Base-by-base conservation (phyloP, 1,140 invertebrate species). In the Babylonia areolata region DNA sequence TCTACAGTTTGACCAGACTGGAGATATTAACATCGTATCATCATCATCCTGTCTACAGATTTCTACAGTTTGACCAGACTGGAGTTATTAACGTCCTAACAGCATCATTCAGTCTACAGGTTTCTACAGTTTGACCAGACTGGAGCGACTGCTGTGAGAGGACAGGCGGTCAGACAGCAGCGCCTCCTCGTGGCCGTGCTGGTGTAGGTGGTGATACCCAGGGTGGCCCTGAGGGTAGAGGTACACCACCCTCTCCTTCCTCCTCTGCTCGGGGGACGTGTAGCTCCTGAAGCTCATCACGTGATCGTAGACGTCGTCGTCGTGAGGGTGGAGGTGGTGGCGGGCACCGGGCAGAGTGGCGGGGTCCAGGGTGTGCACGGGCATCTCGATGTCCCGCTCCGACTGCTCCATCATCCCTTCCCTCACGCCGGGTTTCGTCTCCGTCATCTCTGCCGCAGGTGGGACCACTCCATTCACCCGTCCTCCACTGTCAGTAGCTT, bases 231-330 rank as follows among this genome's bases (percentile, higher is more conserved):
- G 23, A 35, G 33, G 81, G 33, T 40, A 64, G 3, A 73, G 39
- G 82, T 46, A 71, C 17, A 46, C 39, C n/a, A 71, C 40, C n/a
- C 40, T 84, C n/a, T 71, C 37, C 23, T n/a, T 71, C 64, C 69
- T 73, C 23, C 20, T 28, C 58, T 69, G 58, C 35, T 9, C 35
- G 3, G 64, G 37, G 31, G 82, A 82, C 17, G 81, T 37, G 69
- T 84, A 84, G 64, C 82, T 69, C 64, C 82, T 84, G 82, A 84
- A 84, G 64, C 82, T 84, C 35, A 84, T 46, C 64, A 84, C 69
- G 39, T 84, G 82, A 75, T 84, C 82, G 82, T 71, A 84, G 11
- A 75, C 39, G 23, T 71, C 39, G 64, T 23, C n/a, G 58, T 58
- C 69, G 2, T 0, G 28, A 23, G 28, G 58, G 5, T 64, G 58